Evolutionary conservation across 2,113 vertebrate genomes (phyloP).

Genomic region (Pristiophorus japonicus): DNA sequence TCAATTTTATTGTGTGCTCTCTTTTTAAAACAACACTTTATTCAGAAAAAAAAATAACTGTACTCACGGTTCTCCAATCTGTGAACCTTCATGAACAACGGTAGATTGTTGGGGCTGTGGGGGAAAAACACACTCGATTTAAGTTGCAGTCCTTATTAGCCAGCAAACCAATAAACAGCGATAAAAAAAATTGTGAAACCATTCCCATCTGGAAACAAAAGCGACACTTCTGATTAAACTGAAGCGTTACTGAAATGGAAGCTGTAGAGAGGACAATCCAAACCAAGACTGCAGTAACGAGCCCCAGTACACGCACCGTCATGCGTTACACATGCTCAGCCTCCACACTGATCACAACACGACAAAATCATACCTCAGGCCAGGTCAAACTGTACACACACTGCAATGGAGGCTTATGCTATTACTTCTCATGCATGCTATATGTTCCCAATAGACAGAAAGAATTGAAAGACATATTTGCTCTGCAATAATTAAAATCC

Average conservation of each 20-base stretch:
- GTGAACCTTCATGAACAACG: conserved; percentile 81
- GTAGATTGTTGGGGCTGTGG: conserved; percentile 71
- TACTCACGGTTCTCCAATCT: conserved; percentile 94
- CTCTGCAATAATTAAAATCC: not conserved
- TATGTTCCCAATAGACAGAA: not conserved
- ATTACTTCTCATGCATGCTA: not conserved
- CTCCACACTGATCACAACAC: not conserved
- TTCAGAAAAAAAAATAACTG: conserved; percentile 49
- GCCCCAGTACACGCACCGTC: not conserved
- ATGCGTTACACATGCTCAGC: not conserved
- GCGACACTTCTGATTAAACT: not conserved
- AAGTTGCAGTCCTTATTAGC: not conserved
- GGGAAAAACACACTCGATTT: conserved; percentile 48
- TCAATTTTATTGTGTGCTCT: not conserved
- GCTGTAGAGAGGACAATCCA: not conserved
- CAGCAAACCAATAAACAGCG: not conserved
- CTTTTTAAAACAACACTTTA: not conserved
- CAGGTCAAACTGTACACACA: not conserved
- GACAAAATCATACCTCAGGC: not conserved
- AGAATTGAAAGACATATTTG: not conserved
- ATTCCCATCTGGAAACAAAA: not conserved
- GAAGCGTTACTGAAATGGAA: not conserved
- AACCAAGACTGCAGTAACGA: not conserved
- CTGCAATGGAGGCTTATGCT: not conserved
- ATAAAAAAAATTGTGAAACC: not conserved